Conservation (phyloP, 1,140 invertebrate genomes). For the Aphaenogaster ashmeadi region DNA sequence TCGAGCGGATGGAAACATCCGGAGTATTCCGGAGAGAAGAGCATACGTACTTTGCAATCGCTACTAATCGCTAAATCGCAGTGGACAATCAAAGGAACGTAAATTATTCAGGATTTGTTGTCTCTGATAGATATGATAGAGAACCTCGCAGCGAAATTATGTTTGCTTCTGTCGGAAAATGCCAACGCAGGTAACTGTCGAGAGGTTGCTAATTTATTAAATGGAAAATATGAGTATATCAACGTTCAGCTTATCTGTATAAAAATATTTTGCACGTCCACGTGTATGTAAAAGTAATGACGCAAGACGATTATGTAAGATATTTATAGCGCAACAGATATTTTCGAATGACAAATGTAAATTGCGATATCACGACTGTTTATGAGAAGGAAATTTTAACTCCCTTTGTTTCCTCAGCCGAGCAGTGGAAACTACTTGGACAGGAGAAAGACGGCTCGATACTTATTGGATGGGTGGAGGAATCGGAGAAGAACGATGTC, state of each 20-base stretch:
- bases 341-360: background rate
- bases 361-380: background rate
- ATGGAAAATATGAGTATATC: background rate
- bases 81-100: background rate
- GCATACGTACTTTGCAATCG: background rate
- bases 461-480: slow-evolving; percentile 91
- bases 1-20: background rate
- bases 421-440: slow-evolving; percentile 92
- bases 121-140: slow-evolving; percentile 78
- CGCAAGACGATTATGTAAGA: background rate
- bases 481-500: slow-evolving; percentile 81
- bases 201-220: background rate
- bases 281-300: background rate
- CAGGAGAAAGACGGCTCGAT: slow-evolving; percentile 92
- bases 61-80: background rate
- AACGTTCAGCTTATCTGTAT: slow-evolving; percentile 11
- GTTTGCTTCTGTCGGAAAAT: slow-evolving; percentile 80
- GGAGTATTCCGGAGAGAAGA: background rate
- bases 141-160: slow-evolving; percentile 84
- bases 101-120: slow-evolving; percentile 15
- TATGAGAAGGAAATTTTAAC: background rate
- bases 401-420: slow-evolving; percentile 81
- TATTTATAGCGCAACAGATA: background rate
- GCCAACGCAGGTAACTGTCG: slow-evolving; percentile 76
- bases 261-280: background rate